These are phyloP conservation scores for Tinea semifulvella DNA, from an alignment of 2,888 invertebrate species.

Conservation along the genomic window DNA sequence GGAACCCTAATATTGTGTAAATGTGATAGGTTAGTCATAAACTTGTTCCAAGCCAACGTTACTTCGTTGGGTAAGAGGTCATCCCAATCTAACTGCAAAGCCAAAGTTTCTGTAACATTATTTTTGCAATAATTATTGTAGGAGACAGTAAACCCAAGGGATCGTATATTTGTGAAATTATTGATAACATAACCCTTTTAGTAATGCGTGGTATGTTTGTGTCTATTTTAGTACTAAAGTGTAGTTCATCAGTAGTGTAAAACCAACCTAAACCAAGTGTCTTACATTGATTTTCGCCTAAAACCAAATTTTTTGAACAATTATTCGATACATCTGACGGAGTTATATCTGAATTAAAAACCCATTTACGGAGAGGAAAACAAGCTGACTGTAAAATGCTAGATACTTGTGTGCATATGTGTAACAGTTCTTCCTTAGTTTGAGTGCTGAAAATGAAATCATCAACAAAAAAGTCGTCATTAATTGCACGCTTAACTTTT, in stretches of 20 bases:
- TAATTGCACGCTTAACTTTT: constrained; percentile 21
- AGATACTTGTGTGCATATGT: constrained; percentile 11
- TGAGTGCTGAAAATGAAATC: constrained; percentile 23
- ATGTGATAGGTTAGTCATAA: constrained; percentile 14
- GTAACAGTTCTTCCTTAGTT: background rate
- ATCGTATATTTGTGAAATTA: constrained; percentile 22
- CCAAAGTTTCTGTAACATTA: constrained; percentile 25
- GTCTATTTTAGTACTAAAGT: constrained; percentile 21
- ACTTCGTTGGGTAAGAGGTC: constrained; percentile 20
- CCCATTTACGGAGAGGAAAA: constrained; percentile 22
- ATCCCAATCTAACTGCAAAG: constrained; percentile 22
- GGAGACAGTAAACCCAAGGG: constrained; percentile 22
- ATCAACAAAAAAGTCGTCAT: constrained; percentile 23
- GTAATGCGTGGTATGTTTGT: constrained; percentile 15
- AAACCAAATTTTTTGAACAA: constrained; percentile 15
- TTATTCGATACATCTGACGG: background rate
- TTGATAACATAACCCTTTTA: constrained; percentile 22
- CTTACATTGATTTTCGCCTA: constrained; percentile 19
- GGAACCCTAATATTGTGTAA: constrained; percentile 17
- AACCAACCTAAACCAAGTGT: constrained; percentile 20
- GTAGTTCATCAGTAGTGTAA: constrained; percentile 16
- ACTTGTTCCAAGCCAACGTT: constrained; percentile 15
- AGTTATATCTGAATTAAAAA: constrained; percentile 18
- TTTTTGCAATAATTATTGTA: constrained; percentile 21
- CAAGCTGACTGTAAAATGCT: constrained; percentile 19